Evolutionary conservation across 2,888 invertebrate genomes (phyloP), one percentile per base, ranked within the genome.

Genomic region (Caenorhabditis sulstoni): DNA sequence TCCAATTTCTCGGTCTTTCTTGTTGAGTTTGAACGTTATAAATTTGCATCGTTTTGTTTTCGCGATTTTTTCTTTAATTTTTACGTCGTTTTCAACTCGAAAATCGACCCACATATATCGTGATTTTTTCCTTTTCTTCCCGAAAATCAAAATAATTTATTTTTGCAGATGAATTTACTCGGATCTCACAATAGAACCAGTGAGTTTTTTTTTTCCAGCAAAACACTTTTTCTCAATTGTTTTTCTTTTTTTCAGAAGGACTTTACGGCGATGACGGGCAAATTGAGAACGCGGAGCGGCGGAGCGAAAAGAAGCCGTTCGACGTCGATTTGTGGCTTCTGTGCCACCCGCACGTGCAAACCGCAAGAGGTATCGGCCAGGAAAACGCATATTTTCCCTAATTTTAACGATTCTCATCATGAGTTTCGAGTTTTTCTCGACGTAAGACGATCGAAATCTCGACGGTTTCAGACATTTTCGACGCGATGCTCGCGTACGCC

Each of bases 321-420:
- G 50, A 50, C 20, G 59, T 71, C 11, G 57, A 57, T n/a, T 12
- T 71, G 11, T 71, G 71, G 71, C 71, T 71, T 41, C 61, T 71
- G 4, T 59, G 59, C 20, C 55, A 62, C 23, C 71, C 71, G n/a
- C 62, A 71, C n/a, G 45, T 49, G 5, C 39, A 55, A 11, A 5
- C 45, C n/a, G 55, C 71, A 1, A 55, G 18, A 11, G 67, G 57
- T 58, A 49, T 29, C 3, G 29, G n/a, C n/a, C n/a, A n/a, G 3
- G 18, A 37, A 62, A 35, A 39, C 18, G 12, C 37, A n/a, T n/a
- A n/a, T n/a, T n/a, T n/a, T n/a, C n/a, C n/a, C n/a, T n/a, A n/a
- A n/a, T n/a, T n/a, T n/a, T n/a, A n/a, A n/a, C n/a, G n/a, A n/a
- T n/a, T n/a, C n/a, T 11, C 41, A 41, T 8, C 41, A 41, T n/a